Evolutionary conservation across 2,797 vertebrate species (phyloP), one percentile per base, ranked within the genome.

Genomic region (Poeciliopsis infans): DNA sequence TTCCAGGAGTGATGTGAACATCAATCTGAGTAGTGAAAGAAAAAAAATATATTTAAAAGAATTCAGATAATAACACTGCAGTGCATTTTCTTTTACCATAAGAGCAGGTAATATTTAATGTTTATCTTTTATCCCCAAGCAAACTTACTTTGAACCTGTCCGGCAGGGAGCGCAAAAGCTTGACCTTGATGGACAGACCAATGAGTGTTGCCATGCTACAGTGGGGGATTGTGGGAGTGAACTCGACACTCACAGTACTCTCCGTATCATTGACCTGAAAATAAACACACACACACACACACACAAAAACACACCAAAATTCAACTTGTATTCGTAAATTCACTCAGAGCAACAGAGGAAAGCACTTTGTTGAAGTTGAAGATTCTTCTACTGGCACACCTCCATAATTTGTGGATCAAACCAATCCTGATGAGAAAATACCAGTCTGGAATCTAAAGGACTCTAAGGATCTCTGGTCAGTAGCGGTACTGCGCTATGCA

Each of bases 151-250:
- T 98, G 85, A 98, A 98, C 18, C 97, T 94, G 82, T 96, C 94
- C 0, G 97, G 97, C 77, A 99, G 94, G 0, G 97, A 98, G 33
- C 97, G 94, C 8, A 99, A 93, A 70, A 99, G 90, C 83, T 99
- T 98, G 49, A 98, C 97, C 92, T 98, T 98, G 89, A 99, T 97
- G 28, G 98, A 98, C 75, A 98, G 95, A 13, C 97, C 97, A 0
- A 98, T 98, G 55, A 98, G 93, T 0, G 97, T 99, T 0, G 97
- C 97, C 97, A 98, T 98, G 94, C 98, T 99, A 93, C 97, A 99
- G 95, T 98, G 97, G 0, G 97, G 97, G 75, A 98, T 98, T 20
- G 97, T 99, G 83, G 97, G 97, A 0, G 97, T 98, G 92, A 99
- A 98, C 90, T 97, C 96, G 23, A 98, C 92, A 0, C 91, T 92